A percentile compares a stretch with the other conserved stretches of the same genome.
Evolutionary conservation across 2,797 vertebrate genomes (phyloP).

Genomic region (Sebastes oblongus): DNA sequence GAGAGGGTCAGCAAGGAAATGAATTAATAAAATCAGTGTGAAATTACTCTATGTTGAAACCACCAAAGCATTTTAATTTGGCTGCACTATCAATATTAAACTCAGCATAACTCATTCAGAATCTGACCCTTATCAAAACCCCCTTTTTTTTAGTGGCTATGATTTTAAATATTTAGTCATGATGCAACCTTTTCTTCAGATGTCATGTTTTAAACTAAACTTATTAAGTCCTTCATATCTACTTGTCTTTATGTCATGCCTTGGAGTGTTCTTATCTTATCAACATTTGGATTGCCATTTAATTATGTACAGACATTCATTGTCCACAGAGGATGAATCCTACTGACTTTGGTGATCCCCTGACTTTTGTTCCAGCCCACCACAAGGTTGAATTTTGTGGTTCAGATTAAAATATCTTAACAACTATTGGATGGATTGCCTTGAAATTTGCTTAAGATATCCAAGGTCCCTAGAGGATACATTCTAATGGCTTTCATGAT

Average conservation of each 20-base stretch:
- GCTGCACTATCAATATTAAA: conserved; percentile 25
- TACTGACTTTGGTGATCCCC: background rate
- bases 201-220: background rate
- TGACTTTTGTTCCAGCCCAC: background rate
- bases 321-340: background rate
- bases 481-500: background rate
- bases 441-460: background rate
- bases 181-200: background rate
- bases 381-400: background rate
- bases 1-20: conserved; percentile 33
- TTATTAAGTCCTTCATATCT: background rate
- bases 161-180: background rate
- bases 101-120: conserved; percentile 1
- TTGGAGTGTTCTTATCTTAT: background rate
- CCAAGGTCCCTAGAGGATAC: background rate
- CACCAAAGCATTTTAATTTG: conserved; percentile 29
- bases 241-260: background rate
- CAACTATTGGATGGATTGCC: background rate
- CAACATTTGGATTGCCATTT: background rate
- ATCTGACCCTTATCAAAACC: conserved; percentile 5
- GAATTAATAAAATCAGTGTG: conserved; percentile 29
- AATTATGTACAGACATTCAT: background rate
- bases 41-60: conserved; percentile 38
- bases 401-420: background rate
- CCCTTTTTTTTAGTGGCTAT: background rate